These are phyloP conservation scores for Oncopeltus fasciatus DNA, from an alignment of 1,140 invertebrate species.

Conservation along the genomic window DNA sequence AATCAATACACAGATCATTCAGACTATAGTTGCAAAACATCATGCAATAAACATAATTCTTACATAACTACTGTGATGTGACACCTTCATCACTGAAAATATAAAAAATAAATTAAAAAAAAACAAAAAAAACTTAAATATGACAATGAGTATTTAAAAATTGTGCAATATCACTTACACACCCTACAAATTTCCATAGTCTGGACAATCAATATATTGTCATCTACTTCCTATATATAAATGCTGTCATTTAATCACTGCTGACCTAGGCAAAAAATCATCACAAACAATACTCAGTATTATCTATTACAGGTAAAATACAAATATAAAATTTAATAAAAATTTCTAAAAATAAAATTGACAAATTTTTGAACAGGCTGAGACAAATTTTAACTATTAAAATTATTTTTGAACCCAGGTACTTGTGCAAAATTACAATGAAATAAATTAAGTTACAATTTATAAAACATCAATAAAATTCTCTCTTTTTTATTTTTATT, in stretches of 20 bases:
- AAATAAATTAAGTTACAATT: constrained; percentile 4
- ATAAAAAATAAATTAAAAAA: not conserved
- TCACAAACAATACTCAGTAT: not conserved
- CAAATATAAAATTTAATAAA: not conserved
- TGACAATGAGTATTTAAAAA: constrained; percentile 3
- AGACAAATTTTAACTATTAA: not conserved
- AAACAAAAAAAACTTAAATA: not conserved
- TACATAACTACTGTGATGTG: not conserved
- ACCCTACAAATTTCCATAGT: not conserved
- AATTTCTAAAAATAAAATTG: not conserved
- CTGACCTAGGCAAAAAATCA: not conserved
- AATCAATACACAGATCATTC: constrained; percentile 7
- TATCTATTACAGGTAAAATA: not conserved
- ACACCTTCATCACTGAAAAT: not conserved
- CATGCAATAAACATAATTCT: not conserved
- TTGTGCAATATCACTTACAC: not conserved
- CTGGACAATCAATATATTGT: constrained; percentile 3
- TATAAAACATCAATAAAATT: constrained; percentile 7
- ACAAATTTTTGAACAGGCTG: not conserved
- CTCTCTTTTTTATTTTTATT: not conserved
- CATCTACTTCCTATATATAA: not conserved
- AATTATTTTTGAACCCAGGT: not conserved
- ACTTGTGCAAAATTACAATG: constrained; percentile 4
- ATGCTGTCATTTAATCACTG: not conserved
- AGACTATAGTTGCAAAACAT: not conserved